Percentiles rank a stretch among this genome's conserved stretches.
Evolutionary conservation across 2,797 vertebrate species (phyloP).

Genomic region (Pygocentrus nattereri): DNA sequence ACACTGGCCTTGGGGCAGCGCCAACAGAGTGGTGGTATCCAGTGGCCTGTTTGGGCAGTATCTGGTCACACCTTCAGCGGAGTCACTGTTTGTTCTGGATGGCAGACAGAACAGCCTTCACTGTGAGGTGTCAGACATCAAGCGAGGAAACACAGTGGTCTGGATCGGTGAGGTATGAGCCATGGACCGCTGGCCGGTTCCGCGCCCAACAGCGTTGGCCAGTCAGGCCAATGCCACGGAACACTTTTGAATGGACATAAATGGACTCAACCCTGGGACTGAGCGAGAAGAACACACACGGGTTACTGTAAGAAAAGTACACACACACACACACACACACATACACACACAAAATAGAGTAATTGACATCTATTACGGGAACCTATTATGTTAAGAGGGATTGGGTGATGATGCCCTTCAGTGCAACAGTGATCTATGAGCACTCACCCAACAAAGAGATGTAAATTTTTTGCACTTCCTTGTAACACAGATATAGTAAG

Average conservation of each 20-base stretch:
- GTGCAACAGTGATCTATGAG: constrained; percentile 84
- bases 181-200: constrained; percentile 39
- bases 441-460: constrained; percentile 76
- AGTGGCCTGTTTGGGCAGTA: constrained; percentile 95
- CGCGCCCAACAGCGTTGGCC: constrained; percentile 47
- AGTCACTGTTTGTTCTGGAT: constrained; percentile 91
- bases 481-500: constrained; percentile 76
- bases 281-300: constrained; percentile 68
- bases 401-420: constrained; percentile 77
- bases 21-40: constrained; percentile 86
- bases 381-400: constrained; percentile 69
- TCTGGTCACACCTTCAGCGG: constrained; percentile 87
- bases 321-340: constrained; percentile 71
- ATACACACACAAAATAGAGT: constrained; percentile 63
- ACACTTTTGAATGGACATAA: constrained; percentile 74
- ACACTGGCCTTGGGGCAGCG: constrained; percentile 86
- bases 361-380: constrained; percentile 55
- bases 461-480: constrained; percentile 83
- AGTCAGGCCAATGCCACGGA: constrained; percentile 62
- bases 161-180: constrained; percentile 98
- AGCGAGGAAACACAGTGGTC: constrained; percentile 88
- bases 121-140: constrained; percentile 93
- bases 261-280: constrained; percentile 79
- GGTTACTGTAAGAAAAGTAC: constrained; percentile 77
- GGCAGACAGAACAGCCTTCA: constrained; percentile 87